Base-by-base conservation (phyloP, 2,888 invertebrate species). In the Sesamia inferens region DNA sequence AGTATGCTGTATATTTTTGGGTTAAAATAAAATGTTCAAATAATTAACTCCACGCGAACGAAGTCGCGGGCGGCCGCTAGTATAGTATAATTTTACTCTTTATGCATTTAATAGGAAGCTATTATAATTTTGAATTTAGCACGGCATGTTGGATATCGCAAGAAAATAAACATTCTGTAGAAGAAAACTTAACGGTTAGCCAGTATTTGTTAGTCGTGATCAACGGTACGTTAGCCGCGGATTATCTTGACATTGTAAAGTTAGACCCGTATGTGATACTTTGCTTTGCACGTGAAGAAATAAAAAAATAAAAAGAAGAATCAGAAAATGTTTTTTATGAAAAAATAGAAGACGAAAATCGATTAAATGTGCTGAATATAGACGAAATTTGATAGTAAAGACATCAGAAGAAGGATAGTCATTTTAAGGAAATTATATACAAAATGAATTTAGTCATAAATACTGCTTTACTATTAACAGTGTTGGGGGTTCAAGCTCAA, bases 171-270 rank as follows among this genome's bases (percentile, higher is more conserved):
- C 93, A 90, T 0, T 88, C 91, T 93, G 88, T 92, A 86, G 55
- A 79, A 57, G 74, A 74, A 77, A 13, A 61, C 55, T 88, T 92
- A 91, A 87, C 87, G 80, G 87, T 74, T 63, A 31, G n/a, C 19
- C 69, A 65, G 31, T 93, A 89, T 94, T 94, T 92, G 92, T 77
- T 72, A 72, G 89, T 93, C 94, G 94, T 94, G 94, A 92, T 92
- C 84, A 89, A 83, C 90, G 84, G 81, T 86, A 83, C 77, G 62
- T 80, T 81, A 71, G 73, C 73, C 72, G 54, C 74, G 74, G 83
- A 82, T 88, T 83, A 84, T 83, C 81, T 71, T 70, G 59, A 80
- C 86, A 87, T 67, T 82, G 78, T 74, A 68, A 79, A 54, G 79
- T 82, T 79, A 82, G 76, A 77, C 68, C 79, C 67, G 69, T 82